Evolutionary conservation across 2,113 vertebrate genomes (phyloP), one percentile per base, ranked within the genome.

Genomic region (Pseudorasbora parva): DNA sequence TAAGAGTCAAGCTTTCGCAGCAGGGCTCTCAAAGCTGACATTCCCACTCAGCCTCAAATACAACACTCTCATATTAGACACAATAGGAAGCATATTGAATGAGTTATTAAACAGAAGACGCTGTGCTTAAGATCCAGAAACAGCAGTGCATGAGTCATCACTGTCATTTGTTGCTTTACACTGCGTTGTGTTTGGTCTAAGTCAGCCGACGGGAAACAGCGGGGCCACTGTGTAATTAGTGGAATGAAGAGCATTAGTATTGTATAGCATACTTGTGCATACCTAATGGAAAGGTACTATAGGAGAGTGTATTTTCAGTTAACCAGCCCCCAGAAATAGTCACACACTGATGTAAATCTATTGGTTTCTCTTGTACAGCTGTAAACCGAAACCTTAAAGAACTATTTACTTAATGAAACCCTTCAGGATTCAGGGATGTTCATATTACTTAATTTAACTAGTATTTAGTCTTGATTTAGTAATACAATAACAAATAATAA

Each of bases 81-180:
- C 86, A 80, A 85, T 80, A 47, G 80, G 68, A 25, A 85, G 69
- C 83, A 85, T 87, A 87, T 85, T 87, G 83, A 82, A 84, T 87
- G 86, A 85, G 80, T 85, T 77, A 85, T 85, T 85, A 85, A 83
- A 85, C 59, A 74, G 68, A 59, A 83, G 83, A 82, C 47, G 54
- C 73, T 73, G 74, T 85, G 76, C 45, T 80, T 49, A 80, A 84
- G 66, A 77, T 75, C 25, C 75, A 78, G 80, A 73, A 84, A 82
- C 79, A 74, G 47, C 80, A 43, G 59, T 51, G 62, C 33, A 59
- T 84, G 81, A 81, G 43, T 83, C 81, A 86, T 64, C 10, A 8
- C 33, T 25, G 87, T 83, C 79, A 81, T 84, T 56, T 45, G 68
- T 78, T 62, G 49, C 76, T 54, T 43, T 51, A 64, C 47, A 27